Evolutionary conservation across 1,140 invertebrate genomes (phyloP).

Genomic region (Himalopsyche phryganea): DNA sequence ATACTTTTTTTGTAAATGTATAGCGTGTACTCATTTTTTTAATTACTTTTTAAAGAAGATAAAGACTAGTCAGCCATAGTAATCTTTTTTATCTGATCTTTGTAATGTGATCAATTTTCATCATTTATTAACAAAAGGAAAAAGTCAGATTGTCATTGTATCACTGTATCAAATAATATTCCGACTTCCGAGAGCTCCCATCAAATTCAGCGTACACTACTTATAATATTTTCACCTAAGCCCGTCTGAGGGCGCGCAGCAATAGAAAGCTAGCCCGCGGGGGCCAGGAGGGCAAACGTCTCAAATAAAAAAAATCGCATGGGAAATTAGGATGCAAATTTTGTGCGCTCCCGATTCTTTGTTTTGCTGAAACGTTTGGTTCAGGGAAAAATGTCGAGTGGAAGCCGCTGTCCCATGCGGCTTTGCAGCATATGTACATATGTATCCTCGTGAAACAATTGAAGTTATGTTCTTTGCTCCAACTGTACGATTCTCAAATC

Average conservation of each 20-base stretch:
- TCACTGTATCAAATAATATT: no score
- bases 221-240: constrained; percentile 28
- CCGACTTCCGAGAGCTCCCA: neutral
- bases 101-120: no score
- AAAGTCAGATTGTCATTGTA: no score
- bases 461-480: no score
- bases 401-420: constrained; percentile 4
- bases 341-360: constrained; percentile 22
- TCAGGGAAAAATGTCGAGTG: constrained; percentile 13
- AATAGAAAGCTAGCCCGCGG: constrained; percentile 3
- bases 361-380: constrained; percentile 16
- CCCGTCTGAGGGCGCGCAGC: constrained; percentile 1
- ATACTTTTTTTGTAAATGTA: no score
- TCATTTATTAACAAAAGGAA: no score
- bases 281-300: neutral
- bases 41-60: no score
- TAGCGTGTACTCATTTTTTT: no score
- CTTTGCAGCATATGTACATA: neutral
- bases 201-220: constrained; percentile 4
- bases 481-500: no score
- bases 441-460: no score
- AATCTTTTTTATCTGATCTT: no score
- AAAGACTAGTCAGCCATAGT: no score
- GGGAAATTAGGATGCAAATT: constrained; percentile 34
- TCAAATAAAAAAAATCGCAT: constrained; percentile 31